Evolutionary conservation across 2,797 vertebrate species (phyloP).

Genomic region (Macropus fuliginosus): DNA sequence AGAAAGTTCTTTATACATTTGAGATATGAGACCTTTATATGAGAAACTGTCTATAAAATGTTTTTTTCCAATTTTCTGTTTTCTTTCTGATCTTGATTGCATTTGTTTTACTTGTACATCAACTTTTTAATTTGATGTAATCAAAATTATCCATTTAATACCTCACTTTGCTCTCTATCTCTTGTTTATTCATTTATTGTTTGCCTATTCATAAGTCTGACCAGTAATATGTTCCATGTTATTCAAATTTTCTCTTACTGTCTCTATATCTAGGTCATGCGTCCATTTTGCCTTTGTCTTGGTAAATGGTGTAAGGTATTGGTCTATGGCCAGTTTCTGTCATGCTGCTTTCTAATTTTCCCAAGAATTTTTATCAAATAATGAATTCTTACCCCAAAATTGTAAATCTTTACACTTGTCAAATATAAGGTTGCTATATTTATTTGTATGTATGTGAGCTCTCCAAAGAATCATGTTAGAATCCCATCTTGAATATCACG

Average conservation of each 20-base stretch:
- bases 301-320: no score
- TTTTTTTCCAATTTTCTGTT: background rate
- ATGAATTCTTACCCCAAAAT: no score
- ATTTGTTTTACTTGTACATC: background rate
- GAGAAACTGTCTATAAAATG: background rate
- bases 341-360: background rate
- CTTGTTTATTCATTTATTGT: background rate
- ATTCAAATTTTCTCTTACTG: no score
- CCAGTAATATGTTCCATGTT: background rate
- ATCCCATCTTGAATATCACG: background rate
- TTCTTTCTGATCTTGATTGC: background rate
- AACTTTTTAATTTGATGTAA: background rate
- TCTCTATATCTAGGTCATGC: no score
- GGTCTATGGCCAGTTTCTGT: no score
- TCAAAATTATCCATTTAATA: background rate
- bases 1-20: background rate
- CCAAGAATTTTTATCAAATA: no score
- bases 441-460: background rate
- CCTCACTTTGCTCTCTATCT: background rate
- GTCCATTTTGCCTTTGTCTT: no score
- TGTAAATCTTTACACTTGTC: no score
- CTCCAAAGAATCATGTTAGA: background rate
- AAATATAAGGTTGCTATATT: no score
- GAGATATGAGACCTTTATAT: background rate
- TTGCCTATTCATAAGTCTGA: background rate